Conservation (phyloP, 1,140 invertebrate species). For the Phenacoccus solenopsis region DNA sequence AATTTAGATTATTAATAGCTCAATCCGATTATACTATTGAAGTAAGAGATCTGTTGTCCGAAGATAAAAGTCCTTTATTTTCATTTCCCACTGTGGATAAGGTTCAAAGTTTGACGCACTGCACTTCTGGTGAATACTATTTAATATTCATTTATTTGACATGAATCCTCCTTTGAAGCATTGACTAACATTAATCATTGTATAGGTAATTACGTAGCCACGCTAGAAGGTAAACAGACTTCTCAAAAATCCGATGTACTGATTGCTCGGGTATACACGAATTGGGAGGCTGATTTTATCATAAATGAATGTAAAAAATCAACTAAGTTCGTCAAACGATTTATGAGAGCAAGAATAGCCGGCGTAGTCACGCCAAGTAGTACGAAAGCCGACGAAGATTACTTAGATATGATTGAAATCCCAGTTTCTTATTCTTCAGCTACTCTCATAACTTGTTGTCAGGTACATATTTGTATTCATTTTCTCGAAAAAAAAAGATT, state of each 20-base stretch:
- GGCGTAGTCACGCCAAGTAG: slow-evolving; percentile 48
- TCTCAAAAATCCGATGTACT: slow-evolving; percentile 39
- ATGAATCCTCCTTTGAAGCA: not conserved
- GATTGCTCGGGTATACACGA: slow-evolving; percentile 49
- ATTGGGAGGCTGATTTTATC: slow-evolving; percentile 39
- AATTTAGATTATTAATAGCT: not conserved
- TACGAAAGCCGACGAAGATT: slow-evolving; percentile 24
- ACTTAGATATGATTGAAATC: slow-evolving; percentile 54
- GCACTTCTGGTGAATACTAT: not conserved
- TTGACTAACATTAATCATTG: slow-evolving; percentile 26
- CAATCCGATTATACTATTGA: not conserved
- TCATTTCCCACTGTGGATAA: not conserved
- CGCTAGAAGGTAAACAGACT: slow-evolving; percentile 45
- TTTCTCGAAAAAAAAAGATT: too few species aligned
- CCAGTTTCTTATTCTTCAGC: slow-evolving; percentile 41
- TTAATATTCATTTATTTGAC: not conserved
- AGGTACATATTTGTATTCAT: slow-evolving; percentile 27
- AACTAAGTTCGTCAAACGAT: slow-evolving; percentile 35
- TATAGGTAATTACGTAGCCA: slow-evolving; percentile 46
- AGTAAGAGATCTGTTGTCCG: not conserved
- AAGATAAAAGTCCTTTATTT: not conserved
- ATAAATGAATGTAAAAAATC: slow-evolving; percentile 28
- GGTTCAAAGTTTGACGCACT: not conserved
- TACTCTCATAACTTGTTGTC: slow-evolving; percentile 44
- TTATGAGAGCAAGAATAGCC: slow-evolving; percentile 54